Evolutionary conservation across 1,140 invertebrate species (phyloP).

Genomic region (Saxidomus purpurata): DNA sequence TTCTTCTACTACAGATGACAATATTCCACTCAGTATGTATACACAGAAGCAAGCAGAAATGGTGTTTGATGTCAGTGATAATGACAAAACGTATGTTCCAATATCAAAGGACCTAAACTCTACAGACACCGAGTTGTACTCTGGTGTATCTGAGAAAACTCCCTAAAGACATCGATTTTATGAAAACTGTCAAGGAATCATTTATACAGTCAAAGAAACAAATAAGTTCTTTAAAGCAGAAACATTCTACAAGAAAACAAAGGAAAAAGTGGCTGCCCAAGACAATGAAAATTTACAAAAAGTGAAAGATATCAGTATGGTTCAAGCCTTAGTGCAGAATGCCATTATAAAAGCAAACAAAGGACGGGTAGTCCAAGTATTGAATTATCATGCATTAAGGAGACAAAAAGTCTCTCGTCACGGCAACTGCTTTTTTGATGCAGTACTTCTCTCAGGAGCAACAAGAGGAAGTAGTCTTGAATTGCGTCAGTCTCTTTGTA

Average conservation of each 20-base stretch:
- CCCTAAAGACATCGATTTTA: not conserved
- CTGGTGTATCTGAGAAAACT: not conserved
- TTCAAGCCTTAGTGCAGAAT: not conserved
- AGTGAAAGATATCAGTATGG: not conserved
- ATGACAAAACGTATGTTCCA: too few relatives aligned
- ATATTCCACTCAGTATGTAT: constrained; percentile 17
- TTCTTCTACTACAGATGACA: constrained; percentile 1
- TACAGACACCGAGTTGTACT: constrained; percentile 1
- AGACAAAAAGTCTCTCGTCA: too few relatives aligned
- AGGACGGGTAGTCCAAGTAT: not conserved
- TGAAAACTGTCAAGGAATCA: constrained; percentile 3
- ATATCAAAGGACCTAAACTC: too few relatives aligned
- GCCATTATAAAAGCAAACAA: constrained; percentile 28
- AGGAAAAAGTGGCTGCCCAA: not conserved
- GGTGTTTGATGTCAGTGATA: not conserved
- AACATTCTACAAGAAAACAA: constrained; percentile 13
- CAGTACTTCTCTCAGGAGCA: too few relatives aligned
- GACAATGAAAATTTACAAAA: not conserved
- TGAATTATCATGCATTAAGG: not conserved
- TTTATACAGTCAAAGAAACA: too few relatives aligned
- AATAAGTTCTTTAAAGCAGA: not conserved
- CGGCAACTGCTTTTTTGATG: too few relatives aligned
- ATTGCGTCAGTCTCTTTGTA: too few relatives aligned
- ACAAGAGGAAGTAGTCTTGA: too few relatives aligned
- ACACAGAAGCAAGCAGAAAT: not conserved